phyloP scores from a whole-genome alignment of 2,797 vertebrate species.

The Podarcis lilfordi region DNA sequence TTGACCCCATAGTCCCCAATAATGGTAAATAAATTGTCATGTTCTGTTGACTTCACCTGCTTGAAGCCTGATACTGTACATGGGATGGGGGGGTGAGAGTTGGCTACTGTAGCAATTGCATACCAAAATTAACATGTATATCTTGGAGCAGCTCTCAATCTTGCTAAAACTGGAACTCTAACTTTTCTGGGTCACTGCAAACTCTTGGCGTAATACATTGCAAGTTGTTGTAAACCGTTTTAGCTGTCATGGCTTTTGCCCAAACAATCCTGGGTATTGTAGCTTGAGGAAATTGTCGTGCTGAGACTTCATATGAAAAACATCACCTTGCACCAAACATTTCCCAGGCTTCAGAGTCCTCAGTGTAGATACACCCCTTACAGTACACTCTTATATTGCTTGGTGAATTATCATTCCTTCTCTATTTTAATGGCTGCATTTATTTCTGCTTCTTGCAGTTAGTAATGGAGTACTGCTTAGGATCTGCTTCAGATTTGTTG shows the following conservation, averaged over 20 bases:
- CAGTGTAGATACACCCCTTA: no score
- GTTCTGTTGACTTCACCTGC: background rate
- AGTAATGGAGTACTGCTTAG: slow-evolving; percentile 99
- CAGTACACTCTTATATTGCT: background rate
- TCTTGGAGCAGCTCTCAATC: background rate
- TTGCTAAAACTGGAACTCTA: background rate
- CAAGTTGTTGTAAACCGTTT: background rate
- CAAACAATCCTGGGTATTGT: background rate
- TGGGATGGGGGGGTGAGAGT: no score
- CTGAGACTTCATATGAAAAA: background rate
- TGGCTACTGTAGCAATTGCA: background rate
- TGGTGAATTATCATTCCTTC: background rate
- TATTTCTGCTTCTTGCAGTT: slow-evolving; percentile 81
- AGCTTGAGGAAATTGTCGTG: background rate
- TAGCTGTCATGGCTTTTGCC: no score
- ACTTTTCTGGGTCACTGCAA: background rate
- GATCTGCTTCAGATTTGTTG: slow-evolving; percentile 96
- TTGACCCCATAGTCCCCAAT: background rate
- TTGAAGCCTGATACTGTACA: background rate
- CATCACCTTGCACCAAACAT: background rate
- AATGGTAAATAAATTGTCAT: background rate
- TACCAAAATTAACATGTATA: background rate
- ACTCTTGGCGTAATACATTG: background rate
- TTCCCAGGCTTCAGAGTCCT: background rate
- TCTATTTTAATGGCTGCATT: slow-evolving; percentile 13